phyloP scores from a whole-genome alignment of 1,140 invertebrate genomes.

The Euwallacea fornicatus region DNA sequence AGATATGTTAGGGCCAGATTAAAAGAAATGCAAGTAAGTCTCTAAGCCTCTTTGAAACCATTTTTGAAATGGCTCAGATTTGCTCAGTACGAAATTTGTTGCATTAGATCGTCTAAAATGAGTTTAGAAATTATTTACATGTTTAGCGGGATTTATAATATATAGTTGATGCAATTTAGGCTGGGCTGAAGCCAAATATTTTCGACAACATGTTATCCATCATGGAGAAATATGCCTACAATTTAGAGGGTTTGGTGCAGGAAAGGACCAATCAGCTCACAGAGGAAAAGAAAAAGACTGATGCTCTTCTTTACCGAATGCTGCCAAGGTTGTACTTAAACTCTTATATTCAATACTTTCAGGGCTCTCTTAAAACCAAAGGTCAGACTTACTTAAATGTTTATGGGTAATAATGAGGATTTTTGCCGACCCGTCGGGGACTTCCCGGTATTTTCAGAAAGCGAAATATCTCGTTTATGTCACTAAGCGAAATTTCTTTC shows the following conservation, averaged over 20 bases:
- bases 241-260: constrained; percentile 79
- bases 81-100: too few species aligned
- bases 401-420: too few species aligned
- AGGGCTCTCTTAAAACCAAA: not conserved
- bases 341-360: not conserved
- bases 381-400: not conserved
- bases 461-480: too few species aligned
- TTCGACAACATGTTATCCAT: constrained; percentile 86
- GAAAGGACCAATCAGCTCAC: constrained; percentile 77
- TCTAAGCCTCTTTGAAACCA: not conserved
- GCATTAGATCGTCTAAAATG: too few species aligned
- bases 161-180: constrained; percentile 32
- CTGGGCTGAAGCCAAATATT: constrained; percentile 72
- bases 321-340: constrained; percentile 11
- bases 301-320: constrained; percentile 56
- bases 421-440: too few species aligned
- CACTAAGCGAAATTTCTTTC: too few species aligned
- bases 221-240: constrained; percentile 86
- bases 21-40: constrained; percentile 70
- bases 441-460: too few species aligned
- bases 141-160: not conserved
- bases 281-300: constrained; percentile 83
- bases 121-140: not conserved
- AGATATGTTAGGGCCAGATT: constrained; percentile 68
- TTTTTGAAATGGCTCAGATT: too few species aligned